A percentile compares a stretch with the other conserved stretches of the same genome.
These are phyloP conservation scores for Maniola hyperantus DNA, from an alignment of 2,888 invertebrate genomes.

Conservation along the genomic window DNA sequence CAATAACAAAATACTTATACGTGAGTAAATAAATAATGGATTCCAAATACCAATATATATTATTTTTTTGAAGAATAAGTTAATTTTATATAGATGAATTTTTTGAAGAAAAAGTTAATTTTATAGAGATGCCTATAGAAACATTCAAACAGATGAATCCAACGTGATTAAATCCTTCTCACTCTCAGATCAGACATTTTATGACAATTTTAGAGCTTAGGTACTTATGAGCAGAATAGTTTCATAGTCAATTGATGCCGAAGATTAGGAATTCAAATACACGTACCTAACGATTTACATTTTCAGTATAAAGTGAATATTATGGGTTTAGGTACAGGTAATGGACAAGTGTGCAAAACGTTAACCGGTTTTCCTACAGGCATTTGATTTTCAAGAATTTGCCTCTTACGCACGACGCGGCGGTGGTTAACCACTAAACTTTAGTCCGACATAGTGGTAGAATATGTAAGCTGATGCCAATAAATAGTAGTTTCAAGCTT, in stretches of 20 bases:
- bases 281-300: too few species aligned
- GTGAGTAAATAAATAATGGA: not conserved
- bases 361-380: constrained; percentile 22
- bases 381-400: constrained; percentile 34
- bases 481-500: constrained; percentile 17
- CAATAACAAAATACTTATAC: not conserved
- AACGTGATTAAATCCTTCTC: too few species aligned
- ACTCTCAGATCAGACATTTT: too few species aligned
- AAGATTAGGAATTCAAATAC: too few species aligned
- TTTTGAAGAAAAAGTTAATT: not conserved
- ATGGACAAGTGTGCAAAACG: not conserved
- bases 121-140: not conserved
- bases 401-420: constrained; percentile 29
- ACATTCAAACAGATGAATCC: too few species aligned
- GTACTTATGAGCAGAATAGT: too few species aligned
- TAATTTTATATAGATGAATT: not conserved
- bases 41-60: constrained; percentile 3
- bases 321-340: not conserved
- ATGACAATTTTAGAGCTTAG: too few species aligned
- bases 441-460: constrained; percentile 16
- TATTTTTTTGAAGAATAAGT: not conserved
- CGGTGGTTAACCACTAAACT: constrained; percentile 34
- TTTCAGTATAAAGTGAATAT: not conserved
- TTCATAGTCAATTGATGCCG: too few species aligned
- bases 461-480: constrained; percentile 24